These are phyloP conservation scores for Glyphotaelius pellucidus DNA, from an alignment of 2,888 invertebrate genomes.

Conservation along the genomic window DNA sequence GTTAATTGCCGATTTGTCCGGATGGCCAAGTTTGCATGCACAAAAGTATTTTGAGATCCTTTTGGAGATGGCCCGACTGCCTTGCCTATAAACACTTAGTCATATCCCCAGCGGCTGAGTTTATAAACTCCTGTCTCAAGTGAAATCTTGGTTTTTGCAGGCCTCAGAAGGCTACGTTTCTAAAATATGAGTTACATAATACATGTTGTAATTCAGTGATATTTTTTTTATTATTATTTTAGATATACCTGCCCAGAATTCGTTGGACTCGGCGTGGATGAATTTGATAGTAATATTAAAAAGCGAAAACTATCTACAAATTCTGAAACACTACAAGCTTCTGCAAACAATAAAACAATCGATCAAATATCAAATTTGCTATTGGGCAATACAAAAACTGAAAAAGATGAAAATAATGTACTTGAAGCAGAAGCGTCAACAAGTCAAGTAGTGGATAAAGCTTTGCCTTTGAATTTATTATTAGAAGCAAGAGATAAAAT, in stretches of 20 bases:
- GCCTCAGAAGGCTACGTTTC: background rate
- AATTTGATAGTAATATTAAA: conserved; percentile 53
- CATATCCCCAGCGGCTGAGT: no score
- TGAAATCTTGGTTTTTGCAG: no score
- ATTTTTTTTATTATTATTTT: conserved; percentile 8
- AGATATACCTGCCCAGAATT: conserved; percentile 64
- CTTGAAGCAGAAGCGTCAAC: conserved; percentile 62
- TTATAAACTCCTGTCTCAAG: no score
- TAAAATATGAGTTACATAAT: background rate
- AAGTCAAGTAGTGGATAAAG: background rate
- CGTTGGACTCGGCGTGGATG: conserved; percentile 23
- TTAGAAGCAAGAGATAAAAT: background rate
- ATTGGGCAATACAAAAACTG: background rate
- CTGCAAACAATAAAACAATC: background rate
- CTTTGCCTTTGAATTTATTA: background rate
- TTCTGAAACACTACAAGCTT: background rate
- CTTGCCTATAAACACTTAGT: no score
- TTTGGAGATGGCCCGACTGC: no score
- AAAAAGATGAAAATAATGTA: conserved; percentile 36
- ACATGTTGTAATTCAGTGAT: no score
- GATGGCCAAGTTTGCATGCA: no score
- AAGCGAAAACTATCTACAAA: background rate
- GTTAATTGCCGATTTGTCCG: no score
- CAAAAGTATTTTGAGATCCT: no score
- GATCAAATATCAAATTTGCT: background rate